Conservation (phyloP, 1,140 invertebrate species). For the Mesaphorura yosii region DNA sequence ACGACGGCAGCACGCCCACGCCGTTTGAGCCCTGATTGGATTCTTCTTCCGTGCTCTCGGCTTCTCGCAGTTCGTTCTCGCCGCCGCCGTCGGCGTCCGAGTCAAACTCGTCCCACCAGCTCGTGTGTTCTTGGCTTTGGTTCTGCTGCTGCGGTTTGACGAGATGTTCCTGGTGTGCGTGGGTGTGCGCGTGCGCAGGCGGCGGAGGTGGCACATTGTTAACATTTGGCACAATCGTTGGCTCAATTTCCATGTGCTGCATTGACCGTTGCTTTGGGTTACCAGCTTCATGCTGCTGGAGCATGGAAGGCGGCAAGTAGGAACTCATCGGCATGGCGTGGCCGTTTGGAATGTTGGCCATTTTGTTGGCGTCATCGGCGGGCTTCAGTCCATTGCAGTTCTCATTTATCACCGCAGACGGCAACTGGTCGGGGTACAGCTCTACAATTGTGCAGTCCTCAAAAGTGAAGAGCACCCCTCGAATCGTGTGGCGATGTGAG, state of each 20-base stretch:
- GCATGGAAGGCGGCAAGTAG: neutral
- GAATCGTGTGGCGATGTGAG: slow-evolving; percentile 19
- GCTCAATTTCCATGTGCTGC: slow-evolving; percentile 6
- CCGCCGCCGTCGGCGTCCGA: slow-evolving; percentile 4
- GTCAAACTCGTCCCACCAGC: slow-evolving; percentile 24
- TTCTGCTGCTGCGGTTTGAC: slow-evolving; percentile 2
- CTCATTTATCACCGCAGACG: too few species aligned
- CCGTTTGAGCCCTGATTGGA: neutral
- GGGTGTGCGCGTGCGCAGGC: neutral
- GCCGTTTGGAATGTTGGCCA: neutral
- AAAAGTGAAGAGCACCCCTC: slow-evolving; percentile 24
- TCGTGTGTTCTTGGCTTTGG: neutral
- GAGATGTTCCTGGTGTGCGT: neutral
- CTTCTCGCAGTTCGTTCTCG: neutral
- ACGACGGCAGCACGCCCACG: neutral
- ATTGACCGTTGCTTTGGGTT: neutral
- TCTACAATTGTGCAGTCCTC: slow-evolving; percentile 27
- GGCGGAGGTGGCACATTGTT: neutral
- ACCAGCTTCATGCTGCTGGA: neutral
- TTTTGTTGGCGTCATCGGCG: too few species aligned
- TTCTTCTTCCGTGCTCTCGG: neutral
- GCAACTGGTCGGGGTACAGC: slow-evolving; percentile 20
- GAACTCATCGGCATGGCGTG: neutral
- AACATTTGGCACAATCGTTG: neutral
- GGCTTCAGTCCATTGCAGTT: too few species aligned